Evolutionary conservation across 2,888 invertebrate genomes (phyloP), one percentile per base, ranked within the genome.

Genomic region (Serripes groenlandicus): DNA sequence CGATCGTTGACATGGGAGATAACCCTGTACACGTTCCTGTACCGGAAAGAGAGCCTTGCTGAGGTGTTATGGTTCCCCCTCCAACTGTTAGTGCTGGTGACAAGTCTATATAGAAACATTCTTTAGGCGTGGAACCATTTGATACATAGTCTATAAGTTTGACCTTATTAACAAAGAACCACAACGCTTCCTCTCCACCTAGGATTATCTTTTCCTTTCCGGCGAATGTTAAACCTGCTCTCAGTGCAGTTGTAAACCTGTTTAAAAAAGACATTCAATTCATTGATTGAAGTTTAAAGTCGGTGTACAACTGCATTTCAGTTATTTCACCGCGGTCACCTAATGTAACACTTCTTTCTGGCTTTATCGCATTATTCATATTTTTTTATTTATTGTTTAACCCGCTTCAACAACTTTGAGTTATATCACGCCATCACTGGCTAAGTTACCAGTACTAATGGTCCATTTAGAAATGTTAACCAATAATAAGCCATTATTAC

Each of bases 171-270:
- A 92, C 88, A 69, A 88, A 92, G 30, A 92, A 80, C 92, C 92
- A 92, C 70, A 92, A 30, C 37, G 91, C 90, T 28, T 92, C 92
- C 15, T 91, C 91, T 18, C 92, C 92, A 23, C 89, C 92, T 0
- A 92, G 34, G 0, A 89, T 90, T 32, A 92, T 88, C 23, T 82
- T 85, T 62, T 90, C 92, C 11, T 81, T 84, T 3, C 92, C 92
- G 32, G 81, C 70, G 81, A 82, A 92, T 70, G 79, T 80, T 49
- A 92, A 78, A 3, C 91, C 92, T 3, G 82, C 75, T 21, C 92
- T 79, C 5, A 91, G 83, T 2, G 90, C 92, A 28, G 83, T 83
- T 1, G 92, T 92, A 66, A 91, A 91, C 15, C 91, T 91, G 75
- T n/a, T 18, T 56, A n/a, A 23, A 21, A 11, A 18, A 58, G 11